These are phyloP conservation scores for Cardinalis cardinalis DNA, from an alignment of 2,113 vertebrate species.

Conservation along the genomic window DNA sequence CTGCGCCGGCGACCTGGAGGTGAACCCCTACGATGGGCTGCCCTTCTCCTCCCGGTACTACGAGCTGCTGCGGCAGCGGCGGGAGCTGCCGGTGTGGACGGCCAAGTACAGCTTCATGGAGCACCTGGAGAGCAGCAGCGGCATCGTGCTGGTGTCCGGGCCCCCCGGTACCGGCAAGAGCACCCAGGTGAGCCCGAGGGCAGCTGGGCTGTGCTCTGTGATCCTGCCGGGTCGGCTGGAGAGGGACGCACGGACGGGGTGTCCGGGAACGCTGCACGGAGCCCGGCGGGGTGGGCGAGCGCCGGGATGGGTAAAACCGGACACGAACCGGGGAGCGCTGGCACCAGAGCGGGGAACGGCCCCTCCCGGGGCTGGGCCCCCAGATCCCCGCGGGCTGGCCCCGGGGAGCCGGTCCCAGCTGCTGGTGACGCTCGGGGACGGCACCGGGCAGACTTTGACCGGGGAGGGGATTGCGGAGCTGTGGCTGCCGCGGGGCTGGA, in stretches of 20 bases:
- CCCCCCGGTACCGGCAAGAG: slow-evolving; percentile 87
- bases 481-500: not conserved
- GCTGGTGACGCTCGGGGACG: not conserved
- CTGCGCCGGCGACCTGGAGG: slow-evolving; percentile 79
- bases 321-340: not conserved
- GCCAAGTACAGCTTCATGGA: slow-evolving; percentile 83
- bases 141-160: slow-evolving; percentile 85
- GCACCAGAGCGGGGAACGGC: not conserved
- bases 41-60: slow-evolving; percentile 94
- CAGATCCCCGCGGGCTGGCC: no score
- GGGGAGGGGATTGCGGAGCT: not conserved
- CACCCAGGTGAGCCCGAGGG: slow-evolving; percentile 79
- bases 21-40: slow-evolving; percentile 93
- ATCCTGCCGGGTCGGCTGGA: no score
- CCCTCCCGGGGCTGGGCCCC: not conserved
- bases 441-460: not conserved
- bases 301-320: not conserved
- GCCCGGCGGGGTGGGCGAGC: accelerated
- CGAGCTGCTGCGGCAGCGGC: slow-evolving; percentile 80
- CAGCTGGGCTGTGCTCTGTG: not conserved
- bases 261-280: not conserved
- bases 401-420: not conserved
- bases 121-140: slow-evolving; percentile 77
- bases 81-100: slow-evolving; percentile 81
- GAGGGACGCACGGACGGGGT: no score